Evolutionary conservation across 2,797 vertebrate species (phyloP).

Genomic region (Neomorphus geoffroyi): DNA sequence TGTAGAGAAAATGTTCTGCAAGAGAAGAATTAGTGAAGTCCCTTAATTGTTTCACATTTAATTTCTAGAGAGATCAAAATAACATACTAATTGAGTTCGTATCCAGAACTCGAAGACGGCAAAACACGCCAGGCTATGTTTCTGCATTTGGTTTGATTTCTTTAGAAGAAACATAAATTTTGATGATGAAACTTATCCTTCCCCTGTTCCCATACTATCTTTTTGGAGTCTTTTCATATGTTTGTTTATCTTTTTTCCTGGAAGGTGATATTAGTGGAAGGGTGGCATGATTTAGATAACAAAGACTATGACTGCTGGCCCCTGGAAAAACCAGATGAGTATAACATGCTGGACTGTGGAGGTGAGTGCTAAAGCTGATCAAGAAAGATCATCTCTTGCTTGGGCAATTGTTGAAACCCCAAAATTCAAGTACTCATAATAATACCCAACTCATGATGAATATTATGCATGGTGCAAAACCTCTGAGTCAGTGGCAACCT

Average conservation of each 20-base stretch:
- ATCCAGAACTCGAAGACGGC: neutral
- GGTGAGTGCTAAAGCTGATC: conserved; percentile 49
- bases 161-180: neutral
- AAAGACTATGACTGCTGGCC: conserved; percentile 90
- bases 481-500: neutral
- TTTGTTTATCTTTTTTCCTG: neutral
- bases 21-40: neutral
- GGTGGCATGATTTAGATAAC: conserved; percentile 89
- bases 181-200: neutral
- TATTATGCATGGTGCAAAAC: neutral
- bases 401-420: neutral
- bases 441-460: neutral
- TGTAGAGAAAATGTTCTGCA: neutral
- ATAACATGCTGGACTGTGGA: conserved; percentile 87
- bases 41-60: neutral
- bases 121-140: neutral
- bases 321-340: conserved; percentile 81
- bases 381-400: neutral
- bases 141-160: neutral
- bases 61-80: neutral
- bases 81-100: neutral
- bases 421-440: neutral
- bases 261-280: conserved; percentile 39
- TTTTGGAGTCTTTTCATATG: neutral
- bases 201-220: neutral